phyloP scores from a whole-genome alignment of 2,113 vertebrate species.

The Vombatus ursinus region DNA sequence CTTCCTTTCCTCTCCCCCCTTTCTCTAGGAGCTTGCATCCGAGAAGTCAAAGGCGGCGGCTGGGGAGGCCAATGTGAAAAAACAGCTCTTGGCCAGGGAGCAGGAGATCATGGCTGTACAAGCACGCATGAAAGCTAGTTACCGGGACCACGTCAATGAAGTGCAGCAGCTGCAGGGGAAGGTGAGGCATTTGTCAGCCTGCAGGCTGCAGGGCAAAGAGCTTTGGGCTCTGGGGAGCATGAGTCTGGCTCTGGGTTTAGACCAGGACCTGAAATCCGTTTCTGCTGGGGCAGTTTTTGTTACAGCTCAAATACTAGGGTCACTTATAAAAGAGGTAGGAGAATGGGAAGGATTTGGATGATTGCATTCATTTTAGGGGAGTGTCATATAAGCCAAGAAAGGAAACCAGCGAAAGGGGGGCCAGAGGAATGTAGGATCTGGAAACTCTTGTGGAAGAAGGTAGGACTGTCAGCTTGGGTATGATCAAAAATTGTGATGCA shows the following conservation, averaged over 20 bases:
- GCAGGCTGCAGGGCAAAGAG: neutral
- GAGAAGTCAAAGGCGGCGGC: slow-evolving; percentile 89
- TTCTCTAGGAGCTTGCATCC: slow-evolving; percentile 87
- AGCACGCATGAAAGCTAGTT: slow-evolving; percentile 95
- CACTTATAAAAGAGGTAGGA: neutral
- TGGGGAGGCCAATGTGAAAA: slow-evolving; percentile 90
- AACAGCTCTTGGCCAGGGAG: slow-evolving; percentile 90
- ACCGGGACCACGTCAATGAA: slow-evolving; percentile 91
- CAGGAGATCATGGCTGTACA: slow-evolving; percentile 91
- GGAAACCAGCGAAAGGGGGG: neutral
- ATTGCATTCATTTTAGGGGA: neutral
- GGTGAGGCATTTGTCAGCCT: slow-evolving; percentile 78
- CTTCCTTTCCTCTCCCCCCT: neutral
- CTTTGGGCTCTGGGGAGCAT: neutral
- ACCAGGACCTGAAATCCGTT: neutral
- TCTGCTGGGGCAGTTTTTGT: neutral
- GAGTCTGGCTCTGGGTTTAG: neutral
- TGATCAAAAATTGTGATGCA: neutral
- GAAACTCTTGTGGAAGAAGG: neutral
- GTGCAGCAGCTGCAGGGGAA: slow-evolving; percentile 93
- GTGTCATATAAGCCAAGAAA: neutral
- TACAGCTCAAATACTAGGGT: neutral
- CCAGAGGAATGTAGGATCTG: neutral
- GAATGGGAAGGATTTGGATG: neutral
- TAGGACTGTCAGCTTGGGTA: neutral